Conservation (phyloP, 2,113 vertebrate genomes). For the Phalacrocorax carbo region DNA sequence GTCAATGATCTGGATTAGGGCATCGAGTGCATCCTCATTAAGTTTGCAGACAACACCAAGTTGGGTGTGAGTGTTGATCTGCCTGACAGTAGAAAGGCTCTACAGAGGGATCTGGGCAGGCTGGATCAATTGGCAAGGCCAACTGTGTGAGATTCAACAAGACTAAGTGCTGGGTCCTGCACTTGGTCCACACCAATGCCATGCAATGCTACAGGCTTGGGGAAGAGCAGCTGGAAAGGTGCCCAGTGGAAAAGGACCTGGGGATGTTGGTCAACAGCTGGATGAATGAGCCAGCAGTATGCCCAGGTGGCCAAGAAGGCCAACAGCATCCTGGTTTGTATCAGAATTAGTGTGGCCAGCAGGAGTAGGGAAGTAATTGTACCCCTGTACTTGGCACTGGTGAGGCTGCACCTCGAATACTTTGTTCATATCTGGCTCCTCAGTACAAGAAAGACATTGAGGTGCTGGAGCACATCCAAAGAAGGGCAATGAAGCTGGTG, state of each 20-base stretch:
- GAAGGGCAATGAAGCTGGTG: not conserved
- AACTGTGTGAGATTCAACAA: not conserved
- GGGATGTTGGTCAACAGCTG: too few relatives aligned
- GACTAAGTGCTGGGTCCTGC: not conserved
- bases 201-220: not conserved
- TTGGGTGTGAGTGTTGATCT: not conserved
- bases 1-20: not conserved
- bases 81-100: not conserved
- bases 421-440: too few relatives aligned
- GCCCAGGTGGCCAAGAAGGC: not conserved
- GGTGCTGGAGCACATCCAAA: not conserved
- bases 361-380: not conserved
- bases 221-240: too few relatives aligned
- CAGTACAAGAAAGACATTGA: too few relatives aligned
- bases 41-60: not conserved
- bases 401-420: not conserved
- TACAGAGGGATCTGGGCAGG: not conserved
- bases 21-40: not conserved
- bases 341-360: not conserved
- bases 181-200: not conserved
- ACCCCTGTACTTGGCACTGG: not conserved
- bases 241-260: too few relatives aligned
- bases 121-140: not conserved
- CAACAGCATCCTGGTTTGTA: not conserved
- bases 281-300: not conserved